Conservation (phyloP, 2,113 vertebrate species). For the Falco punctatus region DNA sequence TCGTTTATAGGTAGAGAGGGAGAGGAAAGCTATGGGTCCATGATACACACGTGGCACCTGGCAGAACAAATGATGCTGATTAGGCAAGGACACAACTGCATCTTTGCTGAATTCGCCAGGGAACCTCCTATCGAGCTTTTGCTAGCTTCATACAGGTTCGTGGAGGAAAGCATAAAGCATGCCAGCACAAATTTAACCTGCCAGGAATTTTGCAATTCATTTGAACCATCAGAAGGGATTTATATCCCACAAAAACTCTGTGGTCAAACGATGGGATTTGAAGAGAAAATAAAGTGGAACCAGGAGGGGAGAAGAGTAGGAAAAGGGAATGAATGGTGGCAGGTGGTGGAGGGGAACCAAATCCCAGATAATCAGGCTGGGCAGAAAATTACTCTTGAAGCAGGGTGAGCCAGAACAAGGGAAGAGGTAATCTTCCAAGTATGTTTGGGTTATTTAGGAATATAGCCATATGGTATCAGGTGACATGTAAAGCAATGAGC, state of each 20-base stretch:
- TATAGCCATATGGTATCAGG: neutral
- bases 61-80: neutral
- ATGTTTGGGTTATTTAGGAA: neutral
- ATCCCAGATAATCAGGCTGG: neutral
- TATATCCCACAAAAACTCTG: neutral
- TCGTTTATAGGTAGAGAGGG: neutral
- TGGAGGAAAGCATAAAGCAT: neutral
- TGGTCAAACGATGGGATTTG: neutral
- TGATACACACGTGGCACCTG: rapidly evolving
- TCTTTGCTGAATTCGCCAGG: neutral
- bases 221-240: neutral
- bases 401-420: neutral
- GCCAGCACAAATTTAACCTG: neutral
- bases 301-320: neutral
- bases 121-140: rapidly evolving
- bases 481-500: neutral
- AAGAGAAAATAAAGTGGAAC: neutral
- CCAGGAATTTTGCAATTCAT: neutral
- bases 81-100: neutral
- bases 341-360: neutral
- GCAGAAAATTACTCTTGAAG: neutral
- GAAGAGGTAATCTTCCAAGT: neutral
- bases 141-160: neutral
- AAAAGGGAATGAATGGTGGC: neutral
- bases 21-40: neutral